These are phyloP conservation scores for Cavia porcellus DNA, from an alignment of 2,113 vertebrate genomes.

Conservation along the genomic window DNA sequence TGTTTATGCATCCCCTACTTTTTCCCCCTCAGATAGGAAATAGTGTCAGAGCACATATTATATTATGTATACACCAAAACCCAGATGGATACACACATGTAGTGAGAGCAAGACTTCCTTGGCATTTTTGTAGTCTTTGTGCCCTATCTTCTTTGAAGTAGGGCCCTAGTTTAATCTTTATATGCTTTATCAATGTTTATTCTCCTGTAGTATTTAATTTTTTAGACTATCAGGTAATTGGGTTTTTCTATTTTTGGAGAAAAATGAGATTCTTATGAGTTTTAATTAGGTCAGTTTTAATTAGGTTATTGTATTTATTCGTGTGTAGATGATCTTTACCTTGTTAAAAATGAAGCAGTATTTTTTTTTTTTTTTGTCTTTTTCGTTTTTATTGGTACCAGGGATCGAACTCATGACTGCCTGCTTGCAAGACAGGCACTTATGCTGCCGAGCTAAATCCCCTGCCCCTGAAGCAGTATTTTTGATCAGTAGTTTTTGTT, in stretches of 20 bases:
- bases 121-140: not conserved
- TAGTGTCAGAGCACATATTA: not conserved
- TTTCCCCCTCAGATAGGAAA: not conserved
- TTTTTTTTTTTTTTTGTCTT: not conserved
- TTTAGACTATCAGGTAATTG: conserved; percentile 43
- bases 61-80: not conserved
- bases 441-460: too few relatives aligned
- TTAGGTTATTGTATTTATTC: not conserved
- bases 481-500: conserved; percentile 14
- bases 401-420: too few relatives aligned
- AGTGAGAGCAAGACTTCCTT: not conserved
- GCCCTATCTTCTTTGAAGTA: conserved; percentile 10
- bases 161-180: not conserved
- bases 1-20: conserved; percentile 13
- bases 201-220: conserved; percentile 24
- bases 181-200: not conserved
- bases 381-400: too few relatives aligned
- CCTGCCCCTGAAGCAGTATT: not conserved
- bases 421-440: too few relatives aligned
- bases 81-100: not conserved
- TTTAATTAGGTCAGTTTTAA: conserved; percentile 61
- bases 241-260: conserved; percentile 22
- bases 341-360: not conserved
- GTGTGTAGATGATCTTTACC: not conserved
- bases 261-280: not conserved